Conservation (phyloP, 1,140 invertebrate genomes). For the Drosophila sproati region DNA sequence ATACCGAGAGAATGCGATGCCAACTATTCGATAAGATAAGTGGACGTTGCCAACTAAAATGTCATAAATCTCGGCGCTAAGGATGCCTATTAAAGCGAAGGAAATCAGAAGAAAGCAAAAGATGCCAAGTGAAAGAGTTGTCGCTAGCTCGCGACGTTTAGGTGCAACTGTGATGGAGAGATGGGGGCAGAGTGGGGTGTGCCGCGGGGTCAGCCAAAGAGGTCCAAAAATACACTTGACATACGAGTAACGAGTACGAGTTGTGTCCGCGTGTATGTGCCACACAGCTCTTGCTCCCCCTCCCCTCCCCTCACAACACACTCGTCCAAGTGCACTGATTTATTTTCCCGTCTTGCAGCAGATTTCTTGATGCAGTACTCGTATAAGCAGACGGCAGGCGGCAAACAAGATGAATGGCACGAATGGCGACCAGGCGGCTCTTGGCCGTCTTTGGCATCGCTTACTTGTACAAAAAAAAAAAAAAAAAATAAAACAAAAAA, state of each 20-base stretch:
- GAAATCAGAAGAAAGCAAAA: constrained; percentile 61
- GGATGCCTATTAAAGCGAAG: constrained; percentile 65
- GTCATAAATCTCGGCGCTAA: constrained; percentile 84
- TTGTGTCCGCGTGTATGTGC: constrained; percentile 28
- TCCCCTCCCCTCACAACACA: constrained; percentile 2
- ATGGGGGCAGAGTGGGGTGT: constrained; percentile 18
- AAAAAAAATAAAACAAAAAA: constrained; percentile 7
- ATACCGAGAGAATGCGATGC: constrained; percentile 57
- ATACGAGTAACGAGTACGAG: constrained; percentile 47
- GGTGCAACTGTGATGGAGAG: constrained; percentile 3
- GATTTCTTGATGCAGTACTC: constrained; percentile 66
- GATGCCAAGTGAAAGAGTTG: constrained; percentile 74
- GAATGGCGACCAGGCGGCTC: constrained; percentile 77
- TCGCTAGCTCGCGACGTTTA: constrained; percentile 41
- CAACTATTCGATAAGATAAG: constrained; percentile 83
- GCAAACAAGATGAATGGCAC: constrained; percentile 79
- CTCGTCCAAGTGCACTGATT: constrained; percentile 69
- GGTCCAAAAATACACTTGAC: constrained; percentile 77
- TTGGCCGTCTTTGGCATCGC: constrained; percentile 62
- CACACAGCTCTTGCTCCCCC: constrained; percentile 14
- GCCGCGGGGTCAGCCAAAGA: constrained; percentile 33
- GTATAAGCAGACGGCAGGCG: constrained; percentile 69
- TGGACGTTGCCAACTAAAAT: constrained; percentile 83
- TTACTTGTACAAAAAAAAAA: constrained; percentile 32
- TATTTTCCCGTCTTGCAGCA: constrained; percentile 84